These are phyloP conservation scores for Podarcis cretensis DNA, from an alignment of 2,113 vertebrate genomes.

Conservation along the genomic window DNA sequence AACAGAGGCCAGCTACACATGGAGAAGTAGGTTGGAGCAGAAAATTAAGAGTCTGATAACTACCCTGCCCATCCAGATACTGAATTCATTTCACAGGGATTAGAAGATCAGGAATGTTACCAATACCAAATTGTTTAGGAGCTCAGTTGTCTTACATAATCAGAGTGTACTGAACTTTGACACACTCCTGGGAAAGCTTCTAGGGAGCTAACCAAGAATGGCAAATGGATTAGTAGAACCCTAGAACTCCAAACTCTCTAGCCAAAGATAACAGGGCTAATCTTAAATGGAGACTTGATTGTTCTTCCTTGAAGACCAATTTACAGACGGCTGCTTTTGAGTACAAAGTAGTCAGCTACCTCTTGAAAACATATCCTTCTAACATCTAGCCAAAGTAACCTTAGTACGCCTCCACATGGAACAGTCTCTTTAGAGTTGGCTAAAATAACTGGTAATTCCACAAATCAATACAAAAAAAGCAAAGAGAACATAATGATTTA, in stretches of 20 bases:
- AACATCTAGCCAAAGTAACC: not conserved
- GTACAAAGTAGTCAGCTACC: not conserved
- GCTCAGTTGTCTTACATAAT: not conserved
- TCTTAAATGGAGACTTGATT: not conserved
- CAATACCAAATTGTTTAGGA: not conserved
- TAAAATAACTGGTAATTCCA: not conserved
- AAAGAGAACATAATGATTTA: constrained; percentile 60
- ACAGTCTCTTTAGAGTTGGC: not conserved
- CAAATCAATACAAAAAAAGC: not conserved
- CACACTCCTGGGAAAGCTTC: not conserved
- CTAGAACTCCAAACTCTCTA: not conserved
- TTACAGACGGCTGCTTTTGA: not conserved
- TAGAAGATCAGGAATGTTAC: not conserved
- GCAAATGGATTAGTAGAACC: not conserved
- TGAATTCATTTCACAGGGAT: not conserved
- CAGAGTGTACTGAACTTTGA: not conserved
- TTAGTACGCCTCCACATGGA: not conserved
- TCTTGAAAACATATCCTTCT: not conserved
- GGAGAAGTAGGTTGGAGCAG: not conserved
- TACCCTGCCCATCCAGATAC: not conserved
- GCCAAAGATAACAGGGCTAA: not conserved
- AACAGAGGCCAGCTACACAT: not conserved
- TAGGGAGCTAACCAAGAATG: not conserved
- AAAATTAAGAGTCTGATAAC: not conserved
- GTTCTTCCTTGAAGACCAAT: not conserved